These are phyloP conservation scores for Lagorchestes hirsutus DNA, from an alignment of 2,797 vertebrate genomes.

Conservation along the genomic window DNA sequence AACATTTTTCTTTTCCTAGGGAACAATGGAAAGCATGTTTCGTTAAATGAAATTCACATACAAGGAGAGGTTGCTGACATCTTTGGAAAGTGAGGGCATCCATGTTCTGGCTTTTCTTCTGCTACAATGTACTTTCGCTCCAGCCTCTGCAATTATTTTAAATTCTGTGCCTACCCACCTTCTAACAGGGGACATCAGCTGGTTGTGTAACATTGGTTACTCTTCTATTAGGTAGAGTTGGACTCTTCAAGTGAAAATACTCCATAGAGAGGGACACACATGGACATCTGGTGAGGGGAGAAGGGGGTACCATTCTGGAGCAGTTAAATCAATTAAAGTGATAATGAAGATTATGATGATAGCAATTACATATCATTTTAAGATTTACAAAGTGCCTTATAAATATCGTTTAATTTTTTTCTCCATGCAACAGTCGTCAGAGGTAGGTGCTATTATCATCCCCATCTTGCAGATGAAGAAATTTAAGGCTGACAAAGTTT, in stretches of 20 bases:
- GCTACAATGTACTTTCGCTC: slow-evolving; percentile 44
- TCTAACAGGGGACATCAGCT: background rate
- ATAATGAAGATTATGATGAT: background rate
- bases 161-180: background rate
- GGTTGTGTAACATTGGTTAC: background rate
- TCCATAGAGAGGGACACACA: background rate
- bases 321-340: background rate
- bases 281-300: background rate
- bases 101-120: slow-evolving; percentile 42
- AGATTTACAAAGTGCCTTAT: background rate
- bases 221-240: background rate
- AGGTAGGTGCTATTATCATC: background rate
- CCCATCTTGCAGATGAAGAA: background rate
- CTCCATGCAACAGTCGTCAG: background rate
- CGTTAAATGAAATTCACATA: slow-evolving; percentile 37
- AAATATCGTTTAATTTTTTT: background rate
- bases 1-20: slow-evolving; percentile 33
- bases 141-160: slow-evolving; percentile 68
- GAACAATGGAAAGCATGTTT: background rate
- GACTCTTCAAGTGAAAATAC: background rate
- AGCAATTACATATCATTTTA: background rate
- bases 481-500: background rate
- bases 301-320: background rate
- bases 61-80: background rate
- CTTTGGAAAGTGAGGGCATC: slow-evolving; percentile 13